Base-by-base conservation (phyloP, 2,113 vertebrate species). In the Osmerus mordax region DNA sequence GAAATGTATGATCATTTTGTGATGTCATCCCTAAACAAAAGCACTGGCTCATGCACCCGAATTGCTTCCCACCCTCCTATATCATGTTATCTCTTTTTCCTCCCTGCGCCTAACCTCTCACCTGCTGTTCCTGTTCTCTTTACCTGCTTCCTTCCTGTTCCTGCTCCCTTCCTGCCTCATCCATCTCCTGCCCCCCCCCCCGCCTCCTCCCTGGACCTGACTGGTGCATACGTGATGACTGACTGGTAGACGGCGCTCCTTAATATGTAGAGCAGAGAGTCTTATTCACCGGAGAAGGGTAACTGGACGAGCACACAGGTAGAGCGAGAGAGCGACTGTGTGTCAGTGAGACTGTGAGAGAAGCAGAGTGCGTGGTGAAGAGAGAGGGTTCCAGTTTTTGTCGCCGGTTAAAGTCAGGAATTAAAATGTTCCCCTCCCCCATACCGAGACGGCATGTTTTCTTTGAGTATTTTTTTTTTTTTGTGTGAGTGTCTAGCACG, bases 201-300 rank as follows among this genome's bases (percentile, higher is more conserved):
- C 87, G 76, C 77, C 75, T 86, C 78, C 74, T 88, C 83, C 89
- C 85, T 89, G 87, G 81, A 83, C 89, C 89, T 90, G 75, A 67
- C 83, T 86, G 85, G 70, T 89, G 85, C 82, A 63, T 81, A 67
- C 75, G 74, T 91, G 83, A 87, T 83, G 83, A 82, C 3, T 79
- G 88, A 91, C 88, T 76, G 68, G 77, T 89, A 98, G 94, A 92
- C 91, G 93, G 72, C 94, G 94, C 68, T 96, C 95, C 74, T 91
- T 98, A 91, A 95, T 93, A 89, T 97, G 94, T 94, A 95, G 94
- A 89, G 93, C 94, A 75, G 95, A 97, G 90, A 98, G 95, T 87
- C 94, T 97, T 61, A 96, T 97, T 87, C 95, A 97, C 89, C 93
- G 95, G 81, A 94, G 94, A 72, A 94, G 94, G 88, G 93, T 93